These are phyloP conservation scores for Rhagonycha lutea DNA, from an alignment of 2,888 invertebrate species.

Conservation along the genomic window DNA sequence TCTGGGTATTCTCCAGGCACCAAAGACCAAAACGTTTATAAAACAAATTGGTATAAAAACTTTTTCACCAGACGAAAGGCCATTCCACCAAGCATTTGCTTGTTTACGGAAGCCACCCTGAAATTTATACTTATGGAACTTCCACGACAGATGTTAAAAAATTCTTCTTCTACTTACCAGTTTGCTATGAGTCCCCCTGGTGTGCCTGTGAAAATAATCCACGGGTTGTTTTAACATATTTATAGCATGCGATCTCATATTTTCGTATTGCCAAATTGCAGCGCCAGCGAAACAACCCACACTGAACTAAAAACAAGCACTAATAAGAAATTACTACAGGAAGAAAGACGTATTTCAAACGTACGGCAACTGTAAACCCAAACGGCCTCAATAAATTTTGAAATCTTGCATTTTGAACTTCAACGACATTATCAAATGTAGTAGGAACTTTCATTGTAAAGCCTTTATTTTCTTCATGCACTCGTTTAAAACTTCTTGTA, in stretches of 20 bases:
- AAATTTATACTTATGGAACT: constrained; percentile 23
- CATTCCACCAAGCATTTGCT: constrained; percentile 71
- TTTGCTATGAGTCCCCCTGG: constrained; percentile 8
- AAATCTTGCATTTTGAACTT: constrained; percentile 55
- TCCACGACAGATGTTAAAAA: background rate
- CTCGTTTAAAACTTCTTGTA: constrained; percentile 33
- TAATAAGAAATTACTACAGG: constrained; percentile 3
- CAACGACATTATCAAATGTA: constrained; percentile 55
- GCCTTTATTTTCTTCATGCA: constrained; percentile 35
- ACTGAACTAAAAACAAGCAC: constrained; percentile 47
- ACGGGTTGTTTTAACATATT: constrained; percentile 58
- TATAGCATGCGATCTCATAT: constrained; percentile 60
- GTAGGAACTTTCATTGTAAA: constrained; percentile 44
- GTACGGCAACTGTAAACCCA: constrained; percentile 68
- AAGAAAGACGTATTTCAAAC: background rate
- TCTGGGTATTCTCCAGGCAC: constrained; percentile 78
- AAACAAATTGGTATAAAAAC: constrained; percentile 80
- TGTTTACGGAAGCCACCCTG: constrained; percentile 50
- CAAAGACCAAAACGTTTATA: constrained; percentile 78
- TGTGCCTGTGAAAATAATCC: constrained; percentile 10
- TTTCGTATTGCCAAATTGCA: constrained; percentile 89
- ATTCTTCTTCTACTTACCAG: constrained; percentile 2
- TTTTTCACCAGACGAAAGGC: constrained; percentile 72
- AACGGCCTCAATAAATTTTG: constrained; percentile 64
- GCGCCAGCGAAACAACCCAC: constrained; percentile 73